Evolutionary conservation across 1,140 invertebrate genomes (phyloP), one percentile per base, ranked within the genome.

Genomic region (Melipona quadrifasciata): DNA sequence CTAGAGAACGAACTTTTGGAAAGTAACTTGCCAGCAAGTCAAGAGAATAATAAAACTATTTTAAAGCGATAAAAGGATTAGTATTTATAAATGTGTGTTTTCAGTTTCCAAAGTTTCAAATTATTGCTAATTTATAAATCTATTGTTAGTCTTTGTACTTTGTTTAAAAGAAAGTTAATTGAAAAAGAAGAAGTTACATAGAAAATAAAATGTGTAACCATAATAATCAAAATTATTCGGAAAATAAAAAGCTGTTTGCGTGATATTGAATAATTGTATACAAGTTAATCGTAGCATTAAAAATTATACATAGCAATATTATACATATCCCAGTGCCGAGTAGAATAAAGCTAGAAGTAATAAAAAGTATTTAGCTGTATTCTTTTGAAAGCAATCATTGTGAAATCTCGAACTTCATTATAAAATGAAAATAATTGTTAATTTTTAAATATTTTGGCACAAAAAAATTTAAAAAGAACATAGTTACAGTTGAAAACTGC

Each of bases 241-340:
- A 67, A 47, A 51, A 31, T 72, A n/a, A 72, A 19, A 34, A 5
- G 4, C 51, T 57, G 21, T 82, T 6, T n/a, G 39, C 19, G n/a
- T 55, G 71, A 16, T 53, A 74, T 14, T 64, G 65, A 74, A 24
- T 74, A 61, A 34, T 19, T 73, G 21, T 53, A 53, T 19, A 55
- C 78, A 72, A 57, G 17, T 67, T 31, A 55, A 80, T 88, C 21
- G 27, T 78, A 74, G 73, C 51, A 64, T 87, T 78, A 76, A 80
- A 80, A 80, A 80, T 89, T 78, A 70, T 47, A 8, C 39, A 47
- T 89, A 90, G 88, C 88, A 90, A 90, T 90, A 87, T 83, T 53
- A 81, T 82, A 90, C 89, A 90, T 90, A 90, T 90, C 89, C 68
- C 31, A 64, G 76, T 90, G 57, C 71, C 64, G 70, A 89, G 79